Evolutionary conservation across 2,797 vertebrate species (phyloP), one percentile per base, ranked within the genome.

Genomic region (Aplochiton taeniatus): DNA sequence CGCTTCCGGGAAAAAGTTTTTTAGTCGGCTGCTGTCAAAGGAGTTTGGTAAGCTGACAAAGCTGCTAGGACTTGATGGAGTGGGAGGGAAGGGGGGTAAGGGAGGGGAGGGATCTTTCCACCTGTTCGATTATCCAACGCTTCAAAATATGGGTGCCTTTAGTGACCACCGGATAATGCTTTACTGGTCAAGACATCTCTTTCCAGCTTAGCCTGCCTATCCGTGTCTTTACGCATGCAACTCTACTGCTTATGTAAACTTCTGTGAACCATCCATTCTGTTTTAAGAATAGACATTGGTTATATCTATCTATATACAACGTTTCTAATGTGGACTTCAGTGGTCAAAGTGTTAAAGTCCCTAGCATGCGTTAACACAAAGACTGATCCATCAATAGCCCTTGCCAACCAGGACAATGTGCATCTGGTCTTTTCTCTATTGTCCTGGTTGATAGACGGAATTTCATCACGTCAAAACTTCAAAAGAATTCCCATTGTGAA

Each of bases 401-500:
- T 69, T 73, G 67, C 51, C 75, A 61, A 82, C 49, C 74, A 0
- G 85, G 78, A 91, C 83, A 90, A 89, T 89, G 87, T 80, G 81
- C 79, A 82, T 89, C 90, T 86, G 82, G 90, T 75, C 85, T 82
- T 82, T 90, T 91, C 90, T 82, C 76, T 62, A 86, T 91, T 91
- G 87, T 91, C 66, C 18, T 55, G 58, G 3, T 44, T 75, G 82
- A 79, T 83, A 73, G 84, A 82, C 76, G 85, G 87, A 81, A 88
- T 90, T 87, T 88, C 85, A 84, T 85, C 84, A 50, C 41, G 62
- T 68, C 48, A 69, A 63, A 65, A 85, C 69, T 72, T 89, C 87
- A 83, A 59, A 68, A 57, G 55, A 53, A 58, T 63, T 62, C 58
- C 66, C 55, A 63, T 18, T 61, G 60, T 50, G n/a, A 16, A 61